A percentile compares a stretch with the other conserved stretches of the same genome.
phyloP scores from a whole-genome alignment of 2,113 vertebrate genomes.

The Oceanites oceanicus region DNA sequence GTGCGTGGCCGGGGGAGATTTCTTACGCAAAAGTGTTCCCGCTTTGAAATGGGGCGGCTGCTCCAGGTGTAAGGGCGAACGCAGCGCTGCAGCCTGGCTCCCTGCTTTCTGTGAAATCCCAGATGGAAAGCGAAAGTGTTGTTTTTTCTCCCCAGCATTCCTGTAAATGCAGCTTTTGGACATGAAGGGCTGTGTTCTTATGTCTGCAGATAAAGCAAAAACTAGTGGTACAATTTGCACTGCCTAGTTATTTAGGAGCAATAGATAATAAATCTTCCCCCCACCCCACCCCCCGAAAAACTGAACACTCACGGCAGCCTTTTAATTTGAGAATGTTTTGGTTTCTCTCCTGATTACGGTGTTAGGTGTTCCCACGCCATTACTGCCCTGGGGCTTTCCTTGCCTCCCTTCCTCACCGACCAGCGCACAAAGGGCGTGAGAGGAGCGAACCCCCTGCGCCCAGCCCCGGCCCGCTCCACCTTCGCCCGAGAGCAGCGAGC shows the following conservation, averaged over 20 bases:
- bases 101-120: not conserved
- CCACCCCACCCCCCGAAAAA: fast-evolving
- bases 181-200: not conserved
- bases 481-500: not conserved
- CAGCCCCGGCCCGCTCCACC: too few relatives aligned
- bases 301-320: fast-evolving
- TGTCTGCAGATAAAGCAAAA: not conserved
- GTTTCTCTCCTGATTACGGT: not conserved
- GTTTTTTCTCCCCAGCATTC: not conserved
- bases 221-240: fast-evolving
- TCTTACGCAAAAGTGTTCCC: not conserved
- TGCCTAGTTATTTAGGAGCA: not conserved
- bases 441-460: too few relatives aligned
- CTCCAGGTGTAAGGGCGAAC: not conserved
- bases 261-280: too few relatives aligned
- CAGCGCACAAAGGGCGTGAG: fast-evolving
- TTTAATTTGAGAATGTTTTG: not conserved
- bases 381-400: not conserved
- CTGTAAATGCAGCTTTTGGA: not conserved
- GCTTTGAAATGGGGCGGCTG: not conserved
- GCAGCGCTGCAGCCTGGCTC: not conserved
- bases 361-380: fast-evolving
- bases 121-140: fast-evolving
- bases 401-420: not conserved
- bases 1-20: fast-evolving